Evolutionary conservation across 2,797 vertebrate species (phyloP).

Genomic region (Notolabrus celidotus): DNA sequence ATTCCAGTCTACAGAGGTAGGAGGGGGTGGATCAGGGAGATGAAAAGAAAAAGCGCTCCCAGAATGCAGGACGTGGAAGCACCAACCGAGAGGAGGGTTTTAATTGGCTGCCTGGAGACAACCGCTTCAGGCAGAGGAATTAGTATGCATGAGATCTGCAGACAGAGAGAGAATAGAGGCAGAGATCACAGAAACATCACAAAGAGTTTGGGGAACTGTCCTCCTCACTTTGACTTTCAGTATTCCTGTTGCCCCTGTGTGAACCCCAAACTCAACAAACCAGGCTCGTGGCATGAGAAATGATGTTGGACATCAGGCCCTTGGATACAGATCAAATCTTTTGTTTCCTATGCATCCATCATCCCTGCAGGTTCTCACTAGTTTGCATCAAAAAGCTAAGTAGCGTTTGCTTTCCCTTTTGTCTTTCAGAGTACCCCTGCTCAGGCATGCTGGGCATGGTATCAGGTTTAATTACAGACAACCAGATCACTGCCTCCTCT

Average conservation of each 20-base stretch:
- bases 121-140: slow-evolving; percentile 78
- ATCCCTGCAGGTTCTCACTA: slow-evolving; percentile 26
- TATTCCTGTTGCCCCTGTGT: slow-evolving; percentile 17
- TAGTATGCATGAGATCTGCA: slow-evolving; percentile 81
- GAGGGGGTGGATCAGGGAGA: slow-evolving; percentile 52
- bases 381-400: slow-evolving; percentile 39
- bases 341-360: neutral
- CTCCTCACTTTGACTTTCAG: slow-evolving; percentile 61
- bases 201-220: slow-evolving; percentile 56
- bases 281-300: slow-evolving; percentile 10
- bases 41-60: slow-evolving; percentile 69
- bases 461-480: slow-evolving; percentile 95
- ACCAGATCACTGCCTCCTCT: slow-evolving; percentile 95
- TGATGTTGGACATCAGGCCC: slow-evolving; percentile 29
- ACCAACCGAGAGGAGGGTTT: slow-evolving; percentile 74
- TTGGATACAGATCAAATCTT: slow-evolving; percentile 33
- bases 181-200: slow-evolving; percentile 71
- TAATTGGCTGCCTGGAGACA: slow-evolving; percentile 87
- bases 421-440: slow-evolving; percentile 93
- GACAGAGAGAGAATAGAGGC: slow-evolving; percentile 52
- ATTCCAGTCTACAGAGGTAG: slow-evolving; percentile 43
- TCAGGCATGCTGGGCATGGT: slow-evolving; percentile 99
- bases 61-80: slow-evolving; percentile 77
- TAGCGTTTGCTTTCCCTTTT: slow-evolving; percentile 15
- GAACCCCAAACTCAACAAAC: slow-evolving; percentile 41